These are phyloP conservation scores for Cyphomyrmex costatus DNA, from an alignment of 1,140 invertebrate genomes.

Conservation along the genomic window DNA sequence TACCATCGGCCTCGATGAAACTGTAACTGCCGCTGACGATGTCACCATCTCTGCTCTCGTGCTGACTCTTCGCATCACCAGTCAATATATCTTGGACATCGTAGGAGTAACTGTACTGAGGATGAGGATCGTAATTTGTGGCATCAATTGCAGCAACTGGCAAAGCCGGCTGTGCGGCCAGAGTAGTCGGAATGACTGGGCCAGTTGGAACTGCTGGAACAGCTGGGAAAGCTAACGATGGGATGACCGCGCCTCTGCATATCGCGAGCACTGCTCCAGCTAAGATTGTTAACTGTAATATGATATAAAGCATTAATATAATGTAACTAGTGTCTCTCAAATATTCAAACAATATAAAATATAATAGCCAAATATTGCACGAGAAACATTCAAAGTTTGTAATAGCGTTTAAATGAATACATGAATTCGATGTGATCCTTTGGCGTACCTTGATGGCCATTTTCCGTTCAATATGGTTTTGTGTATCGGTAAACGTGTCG, in stretches of 20 bases:
- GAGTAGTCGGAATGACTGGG: slow-evolving; percentile 29
- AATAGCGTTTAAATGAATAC: neutral
- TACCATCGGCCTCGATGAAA: slow-evolving; percentile 85
- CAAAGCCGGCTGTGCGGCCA: slow-evolving; percentile 56
- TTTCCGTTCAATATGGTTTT: slow-evolving; percentile 56
- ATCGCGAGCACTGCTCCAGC: slow-evolving; percentile 55
- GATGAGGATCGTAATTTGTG: slow-evolving; percentile 85
- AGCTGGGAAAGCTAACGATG: slow-evolving; percentile 53
- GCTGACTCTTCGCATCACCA: slow-evolving; percentile 90
- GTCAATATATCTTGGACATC: slow-evolving; percentile 89
- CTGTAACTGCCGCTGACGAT: slow-evolving; percentile 86
- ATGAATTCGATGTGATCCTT: neutral
- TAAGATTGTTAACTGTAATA: slow-evolving; percentile 77
- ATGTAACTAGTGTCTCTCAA: neutral
- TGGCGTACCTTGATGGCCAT: slow-evolving; percentile 83
- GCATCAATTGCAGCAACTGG: slow-evolving; percentile 60
- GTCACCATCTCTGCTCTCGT: slow-evolving; percentile 89
- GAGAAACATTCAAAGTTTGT: neutral
- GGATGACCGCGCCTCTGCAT: slow-evolving; percentile 70
- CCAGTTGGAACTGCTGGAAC: slow-evolving; percentile 32
- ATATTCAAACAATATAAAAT: neutral
- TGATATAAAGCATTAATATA: neutral
- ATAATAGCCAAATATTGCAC: neutral
- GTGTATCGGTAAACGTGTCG: slow-evolving; percentile 70
- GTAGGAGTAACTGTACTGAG: slow-evolving; percentile 89